Evolutionary conservation across 1,140 invertebrate species (phyloP).

Genomic region (Leucophenga varia): DNA sequence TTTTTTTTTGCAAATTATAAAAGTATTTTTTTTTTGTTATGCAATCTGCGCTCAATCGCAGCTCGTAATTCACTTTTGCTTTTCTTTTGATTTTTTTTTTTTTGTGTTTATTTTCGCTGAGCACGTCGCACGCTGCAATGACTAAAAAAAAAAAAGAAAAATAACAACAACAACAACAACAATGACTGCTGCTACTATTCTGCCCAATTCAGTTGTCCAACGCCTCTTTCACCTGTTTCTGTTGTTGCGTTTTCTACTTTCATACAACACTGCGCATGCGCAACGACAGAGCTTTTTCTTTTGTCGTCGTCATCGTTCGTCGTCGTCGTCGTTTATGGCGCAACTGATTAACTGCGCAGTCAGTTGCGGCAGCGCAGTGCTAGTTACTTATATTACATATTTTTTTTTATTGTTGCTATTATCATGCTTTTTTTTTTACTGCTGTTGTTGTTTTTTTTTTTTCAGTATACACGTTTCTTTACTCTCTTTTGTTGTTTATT

Average conservation of each 20-base stretch:
- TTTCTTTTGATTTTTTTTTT: background rate
- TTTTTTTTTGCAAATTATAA: background rate
- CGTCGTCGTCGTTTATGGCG: constrained; percentile 29
- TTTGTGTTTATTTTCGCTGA: constrained; percentile 13
- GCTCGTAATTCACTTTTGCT: background rate
- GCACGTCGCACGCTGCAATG: too few species aligned
- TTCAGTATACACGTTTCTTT: too few species aligned
- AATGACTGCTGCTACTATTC: too few species aligned
- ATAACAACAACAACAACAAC: background rate
- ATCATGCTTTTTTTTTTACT: constrained; percentile 17
- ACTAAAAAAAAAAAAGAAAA: too few species aligned
- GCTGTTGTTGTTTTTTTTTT: constrained; percentile 26
- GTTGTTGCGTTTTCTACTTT: constrained; percentile 3
- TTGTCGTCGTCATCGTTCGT: constrained; percentile 12
- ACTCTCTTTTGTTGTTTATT: too few species aligned
- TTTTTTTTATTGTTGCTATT: too few species aligned
- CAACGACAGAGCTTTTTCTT: too few species aligned
- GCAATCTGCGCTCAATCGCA: background rate
- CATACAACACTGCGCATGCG: constrained; percentile 24
- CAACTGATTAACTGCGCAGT: constrained; percentile 33
- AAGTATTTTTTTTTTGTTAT: background rate
- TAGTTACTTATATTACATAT: too few species aligned
- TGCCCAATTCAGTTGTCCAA: too few species aligned
- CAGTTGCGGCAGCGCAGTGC: too few species aligned
- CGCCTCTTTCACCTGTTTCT: constrained; percentile 41